phyloP scores from a whole-genome alignment of 2,113 vertebrate species.

The Myotis davidii region DNA sequence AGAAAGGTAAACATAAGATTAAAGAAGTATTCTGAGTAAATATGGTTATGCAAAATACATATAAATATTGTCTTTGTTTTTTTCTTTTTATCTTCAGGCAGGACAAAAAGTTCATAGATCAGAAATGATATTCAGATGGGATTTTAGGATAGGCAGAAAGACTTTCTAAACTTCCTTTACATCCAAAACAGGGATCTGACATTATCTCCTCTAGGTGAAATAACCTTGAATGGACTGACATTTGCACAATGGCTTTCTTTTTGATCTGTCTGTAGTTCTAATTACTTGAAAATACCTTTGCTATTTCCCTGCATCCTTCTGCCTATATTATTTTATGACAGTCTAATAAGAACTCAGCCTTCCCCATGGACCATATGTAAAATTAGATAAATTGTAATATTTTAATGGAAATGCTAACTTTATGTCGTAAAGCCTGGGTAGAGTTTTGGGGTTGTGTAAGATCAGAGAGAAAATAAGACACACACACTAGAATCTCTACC shows the following conservation, averaged over 20 bases:
- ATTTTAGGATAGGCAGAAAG: constrained; percentile 34
- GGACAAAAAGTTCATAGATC: background rate
- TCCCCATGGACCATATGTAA: constrained; percentile 49
- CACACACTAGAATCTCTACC: background rate
- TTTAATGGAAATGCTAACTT: constrained; percentile 48
- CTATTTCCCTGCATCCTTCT: constrained; percentile 61
- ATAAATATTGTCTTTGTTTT: constrained; percentile 34
- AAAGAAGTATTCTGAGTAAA: constrained; percentile 6
- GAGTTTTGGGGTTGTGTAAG: background rate
- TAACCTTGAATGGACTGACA: constrained; percentile 71
- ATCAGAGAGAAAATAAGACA: constrained; percentile 4
- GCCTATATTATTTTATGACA: constrained; percentile 63
- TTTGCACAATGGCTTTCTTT: constrained; percentile 77
- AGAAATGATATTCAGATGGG: constrained; percentile 19
- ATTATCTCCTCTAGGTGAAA: constrained; percentile 72
- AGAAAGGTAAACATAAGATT: background rate
- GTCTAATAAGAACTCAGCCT: constrained; percentile 63
- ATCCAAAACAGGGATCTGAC: constrained; percentile 64
- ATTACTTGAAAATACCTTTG: constrained; percentile 75
- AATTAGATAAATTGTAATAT: constrained; percentile 62
- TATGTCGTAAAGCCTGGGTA: background rate
- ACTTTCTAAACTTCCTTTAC: constrained; percentile 53
- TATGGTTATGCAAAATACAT: background rate
- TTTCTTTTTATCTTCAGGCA: background rate
- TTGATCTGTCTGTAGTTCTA: constrained; percentile 73